phyloP scores from a whole-genome alignment of 2,113 vertebrate species.

The Scolopax mira region DNA sequence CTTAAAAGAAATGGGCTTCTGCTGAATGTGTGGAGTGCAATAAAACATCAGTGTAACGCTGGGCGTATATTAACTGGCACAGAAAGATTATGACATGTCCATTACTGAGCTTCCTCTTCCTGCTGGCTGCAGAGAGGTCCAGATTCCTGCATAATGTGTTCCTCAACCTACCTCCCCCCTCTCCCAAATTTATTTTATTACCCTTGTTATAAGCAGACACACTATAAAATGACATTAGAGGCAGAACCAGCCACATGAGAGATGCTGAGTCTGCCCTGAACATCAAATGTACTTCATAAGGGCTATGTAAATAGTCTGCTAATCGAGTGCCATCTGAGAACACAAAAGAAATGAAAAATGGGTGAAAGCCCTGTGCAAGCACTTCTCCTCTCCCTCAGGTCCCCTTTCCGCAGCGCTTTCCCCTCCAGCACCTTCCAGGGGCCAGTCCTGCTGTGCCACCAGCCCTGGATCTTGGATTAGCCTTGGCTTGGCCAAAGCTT shows the following conservation, averaged over 20 bases:
- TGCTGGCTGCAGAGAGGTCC: not conserved
- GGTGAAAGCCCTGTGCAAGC: not conserved
- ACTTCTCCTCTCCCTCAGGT: not conserved
- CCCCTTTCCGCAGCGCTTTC: not conserved
- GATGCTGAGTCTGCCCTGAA: conserved; percentile 34
- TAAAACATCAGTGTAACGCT: conserved; percentile 57
- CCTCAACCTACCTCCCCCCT: not conserved
- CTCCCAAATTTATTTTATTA: conserved; percentile 38
- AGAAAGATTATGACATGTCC: conserved; percentile 38
- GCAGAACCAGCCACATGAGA: not conserved
- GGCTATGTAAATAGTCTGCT: not conserved
- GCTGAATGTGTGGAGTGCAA: conserved; percentile 45
- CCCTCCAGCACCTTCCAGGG: not conserved
- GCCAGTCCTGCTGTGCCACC: not conserved
- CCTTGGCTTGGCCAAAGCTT: not conserved
- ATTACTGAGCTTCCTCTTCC: conserved; percentile 4
- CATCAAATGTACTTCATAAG: conserved; percentile 20
- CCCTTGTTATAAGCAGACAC: conserved; percentile 5
- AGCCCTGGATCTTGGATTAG: not conserved
- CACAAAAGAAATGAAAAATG: not conserved
- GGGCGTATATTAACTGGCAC: conserved; percentile 41
- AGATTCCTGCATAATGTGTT: not conserved
- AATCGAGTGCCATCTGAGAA: not conserved
- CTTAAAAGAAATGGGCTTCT: conserved; percentile 50
- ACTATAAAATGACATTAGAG: conserved; percentile 7